Evolutionary conservation across 2,113 vertebrate genomes (phyloP).

Genomic region (Lathamus discolor): DNA sequence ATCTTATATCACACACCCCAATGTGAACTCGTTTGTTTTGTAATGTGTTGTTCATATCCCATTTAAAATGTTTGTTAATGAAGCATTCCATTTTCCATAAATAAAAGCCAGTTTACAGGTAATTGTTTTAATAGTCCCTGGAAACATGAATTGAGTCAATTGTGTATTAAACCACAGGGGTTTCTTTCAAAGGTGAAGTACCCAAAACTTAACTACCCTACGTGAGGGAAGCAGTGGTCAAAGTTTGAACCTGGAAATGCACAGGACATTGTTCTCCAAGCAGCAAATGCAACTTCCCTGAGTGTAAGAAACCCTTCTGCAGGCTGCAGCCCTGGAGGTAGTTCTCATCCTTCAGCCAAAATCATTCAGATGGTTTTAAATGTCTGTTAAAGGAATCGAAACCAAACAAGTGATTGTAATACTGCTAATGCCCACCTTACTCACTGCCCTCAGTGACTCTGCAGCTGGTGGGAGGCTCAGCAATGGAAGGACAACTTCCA

Average conservation of each 20-base stretch:
- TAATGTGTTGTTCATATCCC: slow-evolving; percentile 75
- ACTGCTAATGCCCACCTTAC: background rate
- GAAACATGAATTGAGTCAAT: background rate
- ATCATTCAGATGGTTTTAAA: background rate
- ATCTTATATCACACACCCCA: slow-evolving; percentile 72
- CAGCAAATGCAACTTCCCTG: background rate
- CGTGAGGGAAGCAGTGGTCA: background rate
- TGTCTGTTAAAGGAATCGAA: background rate
- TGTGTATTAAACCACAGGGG: background rate
- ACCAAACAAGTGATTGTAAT: background rate
- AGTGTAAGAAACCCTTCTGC: background rate
- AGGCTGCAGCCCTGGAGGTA: background rate
- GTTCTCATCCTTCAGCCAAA: background rate
- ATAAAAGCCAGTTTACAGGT: slow-evolving; percentile 56
- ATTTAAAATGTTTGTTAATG: slow-evolving; percentile 57
- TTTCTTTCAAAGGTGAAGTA: background rate
- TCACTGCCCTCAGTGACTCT: background rate
- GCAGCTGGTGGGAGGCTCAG: background rate
- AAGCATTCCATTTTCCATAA: slow-evolving; percentile 73
- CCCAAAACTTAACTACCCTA: background rate
- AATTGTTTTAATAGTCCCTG: background rate
- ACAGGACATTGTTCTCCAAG: background rate
- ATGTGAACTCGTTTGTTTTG: slow-evolving; percentile 77
- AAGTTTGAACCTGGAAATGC: background rate
- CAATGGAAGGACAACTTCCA: background rate